phyloP scores from a whole-genome alignment of 2,113 vertebrate species.

The Chionomys nivalis region DNA sequence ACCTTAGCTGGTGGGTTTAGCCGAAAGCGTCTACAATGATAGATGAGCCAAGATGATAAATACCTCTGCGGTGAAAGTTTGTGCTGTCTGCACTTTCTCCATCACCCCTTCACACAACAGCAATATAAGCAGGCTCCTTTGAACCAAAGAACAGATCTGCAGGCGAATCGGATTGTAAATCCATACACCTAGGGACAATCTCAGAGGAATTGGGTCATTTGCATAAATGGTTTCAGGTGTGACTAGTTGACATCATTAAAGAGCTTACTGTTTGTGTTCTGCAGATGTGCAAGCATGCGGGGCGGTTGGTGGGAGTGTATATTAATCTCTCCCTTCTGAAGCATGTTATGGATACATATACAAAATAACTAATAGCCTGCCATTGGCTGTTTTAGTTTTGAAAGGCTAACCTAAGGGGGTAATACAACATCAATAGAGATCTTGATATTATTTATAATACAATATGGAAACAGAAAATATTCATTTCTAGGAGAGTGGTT shows the following conservation, averaged over 20 bases:
- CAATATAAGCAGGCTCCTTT: not conserved
- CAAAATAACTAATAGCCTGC: not conserved
- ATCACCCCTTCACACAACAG: not conserved
- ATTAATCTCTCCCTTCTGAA: constrained; percentile 9
- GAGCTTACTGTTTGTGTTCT: constrained; percentile 10
- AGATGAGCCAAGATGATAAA: constrained; percentile 60
- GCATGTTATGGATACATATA: not conserved
- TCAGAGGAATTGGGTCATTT: not conserved
- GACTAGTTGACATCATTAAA: constrained; percentile 33
- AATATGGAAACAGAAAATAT: not conserved
- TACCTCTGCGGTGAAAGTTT: not conserved
- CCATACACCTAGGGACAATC: not conserved
- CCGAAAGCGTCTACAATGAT: constrained; percentile 55
- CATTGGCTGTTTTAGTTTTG: not conserved
- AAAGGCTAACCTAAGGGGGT: not conserved
- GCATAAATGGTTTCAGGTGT: constrained; percentile 63
- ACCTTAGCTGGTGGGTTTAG: constrained; percentile 52
- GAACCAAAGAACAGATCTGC: not conserved
- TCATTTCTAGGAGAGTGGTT: not conserved
- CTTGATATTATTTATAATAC: constrained; percentile 55
- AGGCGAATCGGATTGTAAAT: not conserved
- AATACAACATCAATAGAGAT: constrained; percentile 21
- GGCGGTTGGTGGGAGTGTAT: not conserved
- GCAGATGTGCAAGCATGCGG: not conserved
- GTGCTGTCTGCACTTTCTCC: constrained; percentile 26